Conservation (phyloP, 2,888 invertebrate species). For the Tenthredo distinguenda region DNA sequence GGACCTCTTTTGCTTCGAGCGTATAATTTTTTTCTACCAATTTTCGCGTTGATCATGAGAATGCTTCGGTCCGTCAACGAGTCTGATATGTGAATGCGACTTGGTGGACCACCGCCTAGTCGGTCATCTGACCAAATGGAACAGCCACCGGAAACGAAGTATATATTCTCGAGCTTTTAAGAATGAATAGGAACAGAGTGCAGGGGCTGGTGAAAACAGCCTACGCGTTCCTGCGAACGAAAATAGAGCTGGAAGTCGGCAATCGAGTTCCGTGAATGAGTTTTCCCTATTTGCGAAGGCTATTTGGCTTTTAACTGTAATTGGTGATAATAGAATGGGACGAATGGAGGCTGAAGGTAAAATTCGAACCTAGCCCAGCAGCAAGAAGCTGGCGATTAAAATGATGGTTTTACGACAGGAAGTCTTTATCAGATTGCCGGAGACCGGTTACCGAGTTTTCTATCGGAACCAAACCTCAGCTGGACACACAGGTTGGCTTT, state of each 20-base stretch:
- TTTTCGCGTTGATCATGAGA: not conserved
- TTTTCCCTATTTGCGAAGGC: slow-evolving; percentile 40
- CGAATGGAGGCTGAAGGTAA: slow-evolving; percentile 18
- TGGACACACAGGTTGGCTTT: not conserved
- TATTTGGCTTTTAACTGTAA: slow-evolving; percentile 45
- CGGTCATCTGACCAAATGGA: not conserved
- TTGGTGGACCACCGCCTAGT: slow-evolving; percentile 12
- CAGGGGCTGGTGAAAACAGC: slow-evolving; percentile 25
- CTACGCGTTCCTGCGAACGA: not conserved
- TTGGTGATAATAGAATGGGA: slow-evolving; percentile 43
- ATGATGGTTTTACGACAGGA: slow-evolving; percentile 37
- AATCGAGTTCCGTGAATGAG: slow-evolving; percentile 35
- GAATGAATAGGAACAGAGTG: slow-evolving; percentile 27
- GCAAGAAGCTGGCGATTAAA: slow-evolving; percentile 27
- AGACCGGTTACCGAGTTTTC: slow-evolving; percentile 1
- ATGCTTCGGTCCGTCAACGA: slow-evolving; percentile 10
- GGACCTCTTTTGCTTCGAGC: not conserved
- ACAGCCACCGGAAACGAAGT: slow-evolving; percentile 27
- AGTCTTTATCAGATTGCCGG: slow-evolving; percentile 38
- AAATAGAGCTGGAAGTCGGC: slow-evolving; percentile 38
- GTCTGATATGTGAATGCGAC: not conserved
- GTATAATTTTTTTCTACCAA: not conserved
- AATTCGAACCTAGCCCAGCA: slow-evolving; percentile 41
- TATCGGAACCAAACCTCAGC: not conserved
- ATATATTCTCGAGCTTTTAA: slow-evolving; percentile 21